These are phyloP conservation scores for Propsilocerus akamusi DNA, from an alignment of 1,140 invertebrate species.

Conservation along the genomic window DNA sequence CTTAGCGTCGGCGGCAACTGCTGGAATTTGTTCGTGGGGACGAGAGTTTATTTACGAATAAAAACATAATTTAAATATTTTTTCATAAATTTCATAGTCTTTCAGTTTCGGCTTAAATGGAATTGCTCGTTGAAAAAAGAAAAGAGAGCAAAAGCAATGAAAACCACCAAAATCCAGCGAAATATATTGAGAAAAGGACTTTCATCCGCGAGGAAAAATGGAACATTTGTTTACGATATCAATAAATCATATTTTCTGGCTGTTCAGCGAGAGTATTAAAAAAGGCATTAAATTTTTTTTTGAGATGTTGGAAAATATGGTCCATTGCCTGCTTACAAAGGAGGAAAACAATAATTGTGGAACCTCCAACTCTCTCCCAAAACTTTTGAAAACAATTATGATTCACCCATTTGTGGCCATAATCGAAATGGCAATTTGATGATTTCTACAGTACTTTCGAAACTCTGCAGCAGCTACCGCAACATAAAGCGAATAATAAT, in stretches of 20 bases:
- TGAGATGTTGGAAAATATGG: not conserved
- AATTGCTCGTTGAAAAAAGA: no score
- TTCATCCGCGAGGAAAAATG: not conserved
- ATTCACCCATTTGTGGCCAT: not conserved
- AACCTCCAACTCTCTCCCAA: not conserved
- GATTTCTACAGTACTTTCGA: not conserved
- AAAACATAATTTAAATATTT: no score
- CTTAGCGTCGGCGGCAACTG: no score
- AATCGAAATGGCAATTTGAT: slow-evolving; percentile 3
- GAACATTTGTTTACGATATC: slow-evolving; percentile 1
- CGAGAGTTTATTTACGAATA: no score
- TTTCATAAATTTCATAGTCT: no score
- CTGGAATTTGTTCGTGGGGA: no score
- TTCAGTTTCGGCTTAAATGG: no score
- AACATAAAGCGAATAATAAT: no score
- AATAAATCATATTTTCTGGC: slow-evolving; percentile 1
- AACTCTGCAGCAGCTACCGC: not conserved
- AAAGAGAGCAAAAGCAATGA: no score
- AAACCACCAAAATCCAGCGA: no score
- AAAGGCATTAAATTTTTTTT: slow-evolving; percentile 1
- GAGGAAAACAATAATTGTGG: not conserved
- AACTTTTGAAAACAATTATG: not conserved
- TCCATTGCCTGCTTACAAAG: not conserved
- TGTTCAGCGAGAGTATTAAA: not conserved
- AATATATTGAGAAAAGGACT: not conserved